These are phyloP conservation scores for Poliocrania exsul DNA, from an alignment of 2,797 vertebrate species.

Conservation along the genomic window DNA sequence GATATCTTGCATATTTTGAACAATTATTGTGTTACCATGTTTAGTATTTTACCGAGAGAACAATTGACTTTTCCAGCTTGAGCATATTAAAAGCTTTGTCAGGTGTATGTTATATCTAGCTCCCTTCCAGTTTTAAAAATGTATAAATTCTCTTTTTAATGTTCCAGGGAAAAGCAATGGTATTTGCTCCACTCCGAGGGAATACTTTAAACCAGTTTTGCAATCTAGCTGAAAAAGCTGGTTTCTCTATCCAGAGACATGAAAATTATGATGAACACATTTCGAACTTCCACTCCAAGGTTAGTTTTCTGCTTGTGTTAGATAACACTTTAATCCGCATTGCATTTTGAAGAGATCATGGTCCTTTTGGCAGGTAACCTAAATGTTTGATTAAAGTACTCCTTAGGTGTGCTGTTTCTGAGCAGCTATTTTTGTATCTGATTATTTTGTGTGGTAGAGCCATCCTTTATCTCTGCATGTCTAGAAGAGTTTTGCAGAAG, in stretches of 20 bases:
- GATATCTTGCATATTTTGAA: conserved; percentile 23
- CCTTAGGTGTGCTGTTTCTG: conserved; percentile 81
- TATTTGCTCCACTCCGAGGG: conserved; percentile 92
- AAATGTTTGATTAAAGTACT: conserved; percentile 85
- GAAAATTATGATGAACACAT: conserved; percentile 95
- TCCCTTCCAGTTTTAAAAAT: conserved; percentile 66
- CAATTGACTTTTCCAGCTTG: conserved; percentile 10
- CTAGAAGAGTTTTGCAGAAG: conserved; percentile 78
- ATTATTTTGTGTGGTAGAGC: conserved; percentile 82
- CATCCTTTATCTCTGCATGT: conserved; percentile 79
- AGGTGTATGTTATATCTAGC: conserved; percentile 40
- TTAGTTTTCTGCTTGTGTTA: conserved; percentile 86
- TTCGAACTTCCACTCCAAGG: conserved; percentile 95
- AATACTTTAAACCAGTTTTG: conserved; percentile 92
- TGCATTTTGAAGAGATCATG: conserved; percentile 86
- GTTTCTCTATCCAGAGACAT: conserved; percentile 89
- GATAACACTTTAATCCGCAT: conserved; percentile 86
- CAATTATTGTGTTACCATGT: neutral
- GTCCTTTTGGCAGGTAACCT: conserved; percentile 85
- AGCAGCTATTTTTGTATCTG: conserved; percentile 82
- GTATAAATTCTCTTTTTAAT: conserved; percentile 70
- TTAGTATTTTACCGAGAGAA: conserved; percentile 24
- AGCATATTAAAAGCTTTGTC: conserved; percentile 36
- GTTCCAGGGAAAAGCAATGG: conserved; percentile 89
- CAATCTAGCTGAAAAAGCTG: conserved; percentile 89